phyloP scores from a whole-genome alignment of 2,888 invertebrate genomes.

The Erebia aethiops region DNA sequence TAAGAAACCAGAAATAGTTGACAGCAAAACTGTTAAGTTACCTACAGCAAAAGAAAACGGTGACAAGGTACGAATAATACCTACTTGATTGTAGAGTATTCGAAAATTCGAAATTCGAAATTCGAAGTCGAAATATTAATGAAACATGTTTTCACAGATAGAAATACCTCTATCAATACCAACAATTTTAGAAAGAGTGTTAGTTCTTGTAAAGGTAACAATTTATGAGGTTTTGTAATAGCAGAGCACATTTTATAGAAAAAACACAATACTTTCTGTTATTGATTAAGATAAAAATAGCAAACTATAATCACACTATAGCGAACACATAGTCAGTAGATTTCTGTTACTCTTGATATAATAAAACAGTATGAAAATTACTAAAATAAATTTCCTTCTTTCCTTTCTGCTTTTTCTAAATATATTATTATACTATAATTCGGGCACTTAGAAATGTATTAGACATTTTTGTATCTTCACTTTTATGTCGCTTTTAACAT shows the following conservation, averaged over 20 bases:
- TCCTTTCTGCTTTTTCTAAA: neutral
- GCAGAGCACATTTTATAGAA: neutral
- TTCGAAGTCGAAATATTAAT: constrained; percentile 22
- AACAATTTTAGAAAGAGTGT: constrained; percentile 57
- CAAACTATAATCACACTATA: neutral
- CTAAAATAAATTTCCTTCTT: neutral
- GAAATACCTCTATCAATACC: constrained; percentile 48
- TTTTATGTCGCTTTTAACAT: constrained; percentile 36
- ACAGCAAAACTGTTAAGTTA: constrained; percentile 73
- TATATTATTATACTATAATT: neutral
- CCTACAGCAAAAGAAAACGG: constrained; percentile 65
- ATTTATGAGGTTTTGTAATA: constrained; percentile 15
- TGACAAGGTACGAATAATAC: constrained; percentile 28
- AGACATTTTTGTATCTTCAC: constrained; percentile 21
- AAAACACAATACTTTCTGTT: neutral
- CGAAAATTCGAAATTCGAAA: too few relatives aligned
- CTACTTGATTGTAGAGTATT: neutral
- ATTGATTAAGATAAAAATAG: neutral
- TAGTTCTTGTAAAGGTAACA: constrained; percentile 67
- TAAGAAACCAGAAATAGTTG: constrained; percentile 77
- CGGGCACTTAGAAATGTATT: constrained; percentile 24
- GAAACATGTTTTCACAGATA: constrained; percentile 59
- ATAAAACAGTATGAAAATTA: neutral
- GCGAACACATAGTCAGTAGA: neutral
- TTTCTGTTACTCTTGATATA: neutral